These are phyloP conservation scores for Halcyon leucocephala DNA, from an alignment of 2,797 vertebrate genomes.

Conservation along the genomic window DNA sequence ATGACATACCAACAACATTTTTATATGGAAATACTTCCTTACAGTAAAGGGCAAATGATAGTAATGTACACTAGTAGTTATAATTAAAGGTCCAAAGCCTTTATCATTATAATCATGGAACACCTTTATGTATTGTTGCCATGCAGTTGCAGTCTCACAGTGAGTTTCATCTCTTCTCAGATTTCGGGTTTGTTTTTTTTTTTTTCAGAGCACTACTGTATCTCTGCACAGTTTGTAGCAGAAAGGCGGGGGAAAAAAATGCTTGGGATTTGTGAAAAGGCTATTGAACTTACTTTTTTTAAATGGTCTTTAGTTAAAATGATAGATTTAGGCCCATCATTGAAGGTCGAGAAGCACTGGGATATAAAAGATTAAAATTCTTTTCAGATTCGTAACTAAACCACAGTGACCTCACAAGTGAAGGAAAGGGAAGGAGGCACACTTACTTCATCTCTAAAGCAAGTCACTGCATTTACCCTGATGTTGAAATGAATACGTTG, in stretches of 20 bases:
- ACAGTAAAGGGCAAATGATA: not conserved
- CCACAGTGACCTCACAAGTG: not conserved
- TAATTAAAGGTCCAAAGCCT: not conserved
- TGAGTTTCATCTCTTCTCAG: not conserved
- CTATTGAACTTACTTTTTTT: not conserved
- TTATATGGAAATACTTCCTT: not conserved
- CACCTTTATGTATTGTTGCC: not conserved
- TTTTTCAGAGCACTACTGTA: not conserved
- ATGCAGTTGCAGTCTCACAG: not conserved
- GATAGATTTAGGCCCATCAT: not conserved
- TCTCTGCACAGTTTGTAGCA: not conserved
- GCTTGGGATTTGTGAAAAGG: not conserved
- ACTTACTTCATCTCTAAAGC: conserved; percentile 2
- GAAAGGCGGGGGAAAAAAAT: not conserved
- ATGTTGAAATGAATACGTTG: not conserved
- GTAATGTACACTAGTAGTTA: not conserved
- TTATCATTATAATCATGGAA: not conserved
- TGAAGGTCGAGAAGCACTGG: not conserved
- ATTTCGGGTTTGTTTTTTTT: not conserved
- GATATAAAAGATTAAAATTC: not conserved
- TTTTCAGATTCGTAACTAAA: not conserved
- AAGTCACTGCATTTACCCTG: not conserved
- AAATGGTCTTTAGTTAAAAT: not conserved
- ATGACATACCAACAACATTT: not conserved
- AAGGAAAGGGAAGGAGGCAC: not conserved